phyloP scores from a whole-genome alignment of 2,888 invertebrate species.

The Dryadula phaetusa region DNA sequence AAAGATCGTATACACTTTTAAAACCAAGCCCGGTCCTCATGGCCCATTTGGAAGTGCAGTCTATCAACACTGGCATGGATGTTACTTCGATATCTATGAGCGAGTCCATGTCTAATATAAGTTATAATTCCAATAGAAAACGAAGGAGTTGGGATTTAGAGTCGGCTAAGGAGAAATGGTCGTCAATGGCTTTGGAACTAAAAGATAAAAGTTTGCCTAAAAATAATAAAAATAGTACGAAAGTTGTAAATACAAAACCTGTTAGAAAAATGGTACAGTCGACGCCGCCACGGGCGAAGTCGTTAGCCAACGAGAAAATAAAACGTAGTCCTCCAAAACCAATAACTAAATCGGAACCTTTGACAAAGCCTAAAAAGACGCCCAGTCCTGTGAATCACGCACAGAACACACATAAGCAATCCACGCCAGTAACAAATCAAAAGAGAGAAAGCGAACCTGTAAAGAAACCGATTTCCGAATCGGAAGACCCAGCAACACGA shows the following conservation, averaged over 20 bases:
- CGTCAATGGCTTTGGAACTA: conserved; percentile 76
- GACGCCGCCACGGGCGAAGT: conserved; percentile 52
- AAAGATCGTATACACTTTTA: conserved; percentile 91
- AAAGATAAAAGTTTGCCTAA: conserved; percentile 48
- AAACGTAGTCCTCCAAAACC: conserved; percentile 54
- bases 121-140: conserved; percentile 63
- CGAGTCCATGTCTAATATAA: conserved; percentile 72
- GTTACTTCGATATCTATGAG: conserved; percentile 81
- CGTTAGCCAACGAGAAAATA: conserved; percentile 53
- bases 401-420: conserved; percentile 52
- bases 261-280: conserved; percentile 49
- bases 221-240: conserved; percentile 28
- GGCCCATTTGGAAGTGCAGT: conserved; percentile 85
- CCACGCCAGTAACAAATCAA: conserved; percentile 10
- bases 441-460: conserved; percentile 35
- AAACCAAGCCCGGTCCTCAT: conserved; percentile 90
- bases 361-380: conserved; percentile 53
- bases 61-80: conserved; percentile 74
- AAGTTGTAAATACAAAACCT: conserved; percentile 38
- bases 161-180: conserved; percentile 79
- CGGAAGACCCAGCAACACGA: conserved; percentile 67
- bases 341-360: conserved; percentile 58
- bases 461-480: conserved; percentile 53
- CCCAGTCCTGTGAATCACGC: conserved; percentile 54
- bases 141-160: conserved; percentile 78